Evolutionary conservation across 2,888 invertebrate species (phyloP).

Genomic region (Xanthorhoe designata): DNA sequence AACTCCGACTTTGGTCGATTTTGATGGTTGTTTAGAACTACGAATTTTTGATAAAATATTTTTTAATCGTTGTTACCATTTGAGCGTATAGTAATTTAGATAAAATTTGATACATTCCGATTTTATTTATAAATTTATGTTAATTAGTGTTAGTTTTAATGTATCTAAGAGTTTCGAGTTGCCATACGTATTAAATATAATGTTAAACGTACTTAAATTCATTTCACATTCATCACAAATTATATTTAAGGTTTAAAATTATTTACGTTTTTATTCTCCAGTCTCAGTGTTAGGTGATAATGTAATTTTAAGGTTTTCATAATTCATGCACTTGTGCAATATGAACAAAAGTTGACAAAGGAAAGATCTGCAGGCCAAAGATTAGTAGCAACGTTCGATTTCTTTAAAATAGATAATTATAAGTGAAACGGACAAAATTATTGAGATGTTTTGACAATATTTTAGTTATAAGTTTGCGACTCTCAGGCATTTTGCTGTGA

Average conservation of each 20-base stretch:
- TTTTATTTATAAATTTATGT: conserved; percentile 68
- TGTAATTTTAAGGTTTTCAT: conserved; percentile 46
- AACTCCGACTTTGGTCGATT: conserved; percentile 56
- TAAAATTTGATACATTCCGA: conserved; percentile 61
- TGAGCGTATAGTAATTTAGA: conserved; percentile 61
- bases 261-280: conserved; percentile 40
- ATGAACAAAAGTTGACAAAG: conserved; percentile 63
- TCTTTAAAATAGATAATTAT: conserved; percentile 38
- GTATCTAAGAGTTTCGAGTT: conserved; percentile 66
- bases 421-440: conserved; percentile 49
- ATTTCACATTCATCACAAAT: conserved; percentile 41
- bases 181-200: conserved; percentile 75
- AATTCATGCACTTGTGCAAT: conserved; percentile 69
- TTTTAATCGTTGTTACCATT: conserved; percentile 80
- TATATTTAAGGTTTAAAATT: conserved; percentile 40
- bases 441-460: conserved; percentile 66
- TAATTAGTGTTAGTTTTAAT: conserved; percentile 58
- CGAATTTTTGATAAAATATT: conserved; percentile 65
- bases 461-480: conserved; percentile 68
- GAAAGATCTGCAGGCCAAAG: conserved; percentile 85
- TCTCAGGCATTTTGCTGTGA: conserved; percentile 84
- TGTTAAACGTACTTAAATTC: conserved; percentile 77
- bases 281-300: conserved; percentile 68
- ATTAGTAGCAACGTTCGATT: conserved; percentile 69
- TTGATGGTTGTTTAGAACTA: conserved; percentile 64